Evolutionary conservation across 2,113 vertebrate species (phyloP).

Genomic region (Elaphurus davidianus): DNA sequence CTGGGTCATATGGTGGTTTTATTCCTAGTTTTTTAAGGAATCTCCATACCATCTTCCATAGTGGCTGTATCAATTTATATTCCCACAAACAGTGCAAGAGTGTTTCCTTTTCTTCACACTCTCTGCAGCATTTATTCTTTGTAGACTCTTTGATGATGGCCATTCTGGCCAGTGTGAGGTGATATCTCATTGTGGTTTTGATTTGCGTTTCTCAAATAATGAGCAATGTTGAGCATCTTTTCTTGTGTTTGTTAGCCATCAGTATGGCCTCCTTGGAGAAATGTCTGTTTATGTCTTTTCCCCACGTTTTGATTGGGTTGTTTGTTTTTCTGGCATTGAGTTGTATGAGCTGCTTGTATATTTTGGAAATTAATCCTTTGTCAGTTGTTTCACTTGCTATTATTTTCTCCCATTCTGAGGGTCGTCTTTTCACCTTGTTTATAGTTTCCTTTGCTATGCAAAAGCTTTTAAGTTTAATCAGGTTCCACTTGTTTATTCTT

Average conservation of each 20-base stretch:
- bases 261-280: not conserved
- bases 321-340: not conserved
- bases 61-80: not conserved
- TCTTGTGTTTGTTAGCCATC: not conserved
- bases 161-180: not conserved
- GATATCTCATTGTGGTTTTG: not conserved
- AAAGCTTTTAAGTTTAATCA: not conserved
- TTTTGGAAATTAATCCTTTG: not conserved
- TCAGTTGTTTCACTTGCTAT: not conserved
- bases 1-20: not conserved
- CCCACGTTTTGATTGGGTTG: not conserved
- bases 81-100: not conserved
- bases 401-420: not conserved
- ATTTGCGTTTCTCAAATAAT: not conserved
- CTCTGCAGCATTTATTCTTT: not conserved
- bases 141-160: not conserved
- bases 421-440: not conserved
- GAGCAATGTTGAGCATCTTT: not conserved
- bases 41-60: not conserved
- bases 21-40: not conserved
- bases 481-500: not conserved
- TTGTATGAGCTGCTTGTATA: not conserved
- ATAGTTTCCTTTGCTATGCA: not conserved
- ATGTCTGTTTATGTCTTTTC: not conserved
- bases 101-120: not conserved